Percentiles rank a stretch among this genome's conserved stretches.
phyloP scores from a whole-genome alignment of 30 jellyfish, hydroid and myxozoan species.

The Hydractinia symbiolongicarpus region DNA sequence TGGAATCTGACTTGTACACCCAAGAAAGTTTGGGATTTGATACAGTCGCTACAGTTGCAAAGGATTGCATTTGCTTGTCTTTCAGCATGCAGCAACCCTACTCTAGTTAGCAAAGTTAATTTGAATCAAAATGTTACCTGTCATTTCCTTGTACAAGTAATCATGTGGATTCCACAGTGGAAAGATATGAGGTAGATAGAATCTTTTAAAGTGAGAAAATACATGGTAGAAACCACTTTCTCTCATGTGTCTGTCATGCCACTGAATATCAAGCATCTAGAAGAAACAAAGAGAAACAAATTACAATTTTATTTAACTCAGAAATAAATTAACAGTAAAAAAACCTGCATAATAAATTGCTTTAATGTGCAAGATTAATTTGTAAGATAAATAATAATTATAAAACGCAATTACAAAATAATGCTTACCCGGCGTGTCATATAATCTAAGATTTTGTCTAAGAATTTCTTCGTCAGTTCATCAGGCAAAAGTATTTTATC shows the following conservation, averaged over 20 bases:
- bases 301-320: not conserved
- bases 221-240: conserved; percentile 77
- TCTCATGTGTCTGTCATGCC: conserved; percentile 76
- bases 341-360: too few species aligned
- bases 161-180: conserved; percentile 76
- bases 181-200: conserved; percentile 66
- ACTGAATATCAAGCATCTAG: conserved; percentile 81
- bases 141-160: conserved; percentile 37
- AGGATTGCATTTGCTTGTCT: too few species aligned
- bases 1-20: too few species aligned
- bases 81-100: too few species aligned
- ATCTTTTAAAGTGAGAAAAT: conserved; percentile 67
- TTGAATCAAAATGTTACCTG: conserved; percentile 7
- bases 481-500: conserved; percentile 77
- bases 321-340: not conserved
- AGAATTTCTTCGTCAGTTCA: conserved; percentile 67
- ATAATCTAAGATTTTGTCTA: conserved; percentile 74
- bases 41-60: too few species aligned
- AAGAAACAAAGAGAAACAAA: not conserved
- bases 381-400: too few species aligned
- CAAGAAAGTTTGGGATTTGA: too few species aligned
- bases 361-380: too few species aligned
- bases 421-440: conserved; percentile 76
- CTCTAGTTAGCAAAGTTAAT: too few species aligned
- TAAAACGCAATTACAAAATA: not conserved